Evolutionary conservation across 1,140 invertebrate species (phyloP).

Genomic region (Atta colombica): DNA sequence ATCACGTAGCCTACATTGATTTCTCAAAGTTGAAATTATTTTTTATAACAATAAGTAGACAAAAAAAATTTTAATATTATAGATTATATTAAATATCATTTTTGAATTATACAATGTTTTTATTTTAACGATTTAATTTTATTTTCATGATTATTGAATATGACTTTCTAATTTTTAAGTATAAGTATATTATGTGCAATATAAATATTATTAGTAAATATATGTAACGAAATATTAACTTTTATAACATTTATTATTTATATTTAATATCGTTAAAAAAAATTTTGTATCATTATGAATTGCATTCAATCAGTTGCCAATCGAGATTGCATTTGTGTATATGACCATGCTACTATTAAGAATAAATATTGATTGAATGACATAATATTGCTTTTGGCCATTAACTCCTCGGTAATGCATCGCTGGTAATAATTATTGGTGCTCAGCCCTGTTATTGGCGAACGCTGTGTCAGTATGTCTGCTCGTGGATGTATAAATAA

Average conservation of each 20-base stretch:
- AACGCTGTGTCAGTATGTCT: slow-evolving; percentile 3
- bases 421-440: slow-evolving; percentile 46
- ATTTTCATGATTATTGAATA: background rate
- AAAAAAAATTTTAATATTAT: background rate
- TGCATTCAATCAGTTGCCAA: background rate
- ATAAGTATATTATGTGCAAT: background rate
- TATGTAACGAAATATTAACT: background rate
- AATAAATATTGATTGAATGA: slow-evolving; percentile 49
- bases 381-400: slow-evolving; percentile 35
- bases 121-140: background rate
- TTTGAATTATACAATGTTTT: background rate
- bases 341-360: background rate
- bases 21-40: slow-evolving; percentile 2
- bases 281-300: background rate
- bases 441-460: slow-evolving; percentile 7
- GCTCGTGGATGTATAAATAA: slow-evolving; percentile 10
- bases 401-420: slow-evolving; percentile 23
- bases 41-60: background rate
- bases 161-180: too few relatives aligned
- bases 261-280: background rate
- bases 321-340: slow-evolving; percentile 13
- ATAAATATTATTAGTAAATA: background rate
- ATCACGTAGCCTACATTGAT: background rate
- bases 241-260: background rate
- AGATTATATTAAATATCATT: background rate